phyloP scores from a whole-genome alignment of 2,888 invertebrate species.

The Dryocosmus kuriphilus region DNA sequence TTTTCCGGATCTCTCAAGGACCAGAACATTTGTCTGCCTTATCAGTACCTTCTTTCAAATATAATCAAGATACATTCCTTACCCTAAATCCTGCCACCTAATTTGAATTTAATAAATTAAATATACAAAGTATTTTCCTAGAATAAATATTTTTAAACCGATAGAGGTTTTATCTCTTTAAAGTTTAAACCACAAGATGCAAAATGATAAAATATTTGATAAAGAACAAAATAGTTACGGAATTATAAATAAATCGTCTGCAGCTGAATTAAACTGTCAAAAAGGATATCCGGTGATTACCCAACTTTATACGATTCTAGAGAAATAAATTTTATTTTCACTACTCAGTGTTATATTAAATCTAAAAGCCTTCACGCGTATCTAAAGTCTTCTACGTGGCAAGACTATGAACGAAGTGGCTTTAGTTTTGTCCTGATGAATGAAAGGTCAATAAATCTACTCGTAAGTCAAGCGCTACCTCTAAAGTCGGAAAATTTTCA shows the following conservation, averaged over 20 bases:
- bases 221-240: too few relatives aligned
- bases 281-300: neutral
- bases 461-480: constrained; percentile 8
- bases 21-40: neutral
- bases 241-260: neutral
- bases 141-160: too few relatives aligned
- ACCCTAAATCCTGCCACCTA: too few relatives aligned
- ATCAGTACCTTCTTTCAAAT: too few relatives aligned
- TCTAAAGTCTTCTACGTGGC: constrained; percentile 15
- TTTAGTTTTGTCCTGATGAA: constrained; percentile 21
- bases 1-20: constrained; percentile 16
- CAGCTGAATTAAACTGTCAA: neutral
- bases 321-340: constrained; percentile 24
- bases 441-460: constrained; percentile 32
- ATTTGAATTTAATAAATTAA: neutral
- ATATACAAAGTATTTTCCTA: too few relatives aligned
- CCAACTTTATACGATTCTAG: neutral
- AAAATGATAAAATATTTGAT: too few relatives aligned
- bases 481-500: constrained; percentile 19
- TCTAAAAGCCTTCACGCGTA: constrained; percentile 28
- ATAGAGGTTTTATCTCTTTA: too few relatives aligned
- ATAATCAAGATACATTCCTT: too few relatives aligned
- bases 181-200: too few relatives aligned
- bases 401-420: constrained; percentile 21
- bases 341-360: constrained; percentile 8